These are phyloP conservation scores for Pithys albifrons DNA, from an alignment of 2,113 vertebrate species.

Conservation along the genomic window DNA sequence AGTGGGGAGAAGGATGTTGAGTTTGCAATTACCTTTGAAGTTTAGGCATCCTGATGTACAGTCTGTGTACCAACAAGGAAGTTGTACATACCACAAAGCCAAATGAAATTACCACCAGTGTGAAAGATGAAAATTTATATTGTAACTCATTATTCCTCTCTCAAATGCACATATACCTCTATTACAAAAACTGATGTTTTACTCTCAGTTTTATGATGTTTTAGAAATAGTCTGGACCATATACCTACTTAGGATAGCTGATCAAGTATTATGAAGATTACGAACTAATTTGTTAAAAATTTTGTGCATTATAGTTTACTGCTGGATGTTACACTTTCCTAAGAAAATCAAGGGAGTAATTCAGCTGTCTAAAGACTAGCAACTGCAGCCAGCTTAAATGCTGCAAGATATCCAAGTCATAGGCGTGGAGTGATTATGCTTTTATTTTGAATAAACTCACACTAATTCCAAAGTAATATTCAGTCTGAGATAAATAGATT, in stretches of 20 bases:
- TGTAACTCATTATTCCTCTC: background rate
- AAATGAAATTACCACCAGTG: background rate
- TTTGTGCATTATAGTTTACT: background rate
- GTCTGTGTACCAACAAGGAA: background rate
- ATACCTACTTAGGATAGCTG: background rate
- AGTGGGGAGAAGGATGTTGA: fast-evolving
- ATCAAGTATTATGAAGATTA: background rate
- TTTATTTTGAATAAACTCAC: background rate
- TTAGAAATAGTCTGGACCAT: background rate
- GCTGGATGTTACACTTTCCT: background rate
- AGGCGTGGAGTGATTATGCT: background rate
- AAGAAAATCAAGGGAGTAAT: background rate
- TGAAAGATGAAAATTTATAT: background rate
- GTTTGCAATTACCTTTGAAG: background rate
- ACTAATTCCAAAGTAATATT: background rate
- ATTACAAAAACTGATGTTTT: background rate
- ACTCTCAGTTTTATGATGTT: background rate
- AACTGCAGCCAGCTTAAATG: background rate
- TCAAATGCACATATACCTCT: background rate
- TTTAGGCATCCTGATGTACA: background rate
- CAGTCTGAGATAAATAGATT: background rate
- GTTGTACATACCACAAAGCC: background rate
- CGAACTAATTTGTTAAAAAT: background rate
- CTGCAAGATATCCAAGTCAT: background rate
- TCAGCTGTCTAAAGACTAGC: background rate